phyloP scores from a whole-genome alignment of 2,888 invertebrate genomes.

The Polietes domitor region DNA sequence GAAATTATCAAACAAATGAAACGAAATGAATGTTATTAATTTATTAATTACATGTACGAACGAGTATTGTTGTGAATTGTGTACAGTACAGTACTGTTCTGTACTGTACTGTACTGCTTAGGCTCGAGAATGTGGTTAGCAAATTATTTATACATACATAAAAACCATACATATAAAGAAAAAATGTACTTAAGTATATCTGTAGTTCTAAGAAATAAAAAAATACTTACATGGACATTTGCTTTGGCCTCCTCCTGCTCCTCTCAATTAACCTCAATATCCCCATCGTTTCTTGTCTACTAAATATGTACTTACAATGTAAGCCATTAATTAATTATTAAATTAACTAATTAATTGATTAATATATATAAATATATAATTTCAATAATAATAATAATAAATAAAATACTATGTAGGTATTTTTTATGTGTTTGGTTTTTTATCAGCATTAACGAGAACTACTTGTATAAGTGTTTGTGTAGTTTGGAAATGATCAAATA shows the following conservation, averaged over 20 bases:
- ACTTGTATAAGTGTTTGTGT: constrained; percentile 46
- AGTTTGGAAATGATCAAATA: constrained; percentile 37
- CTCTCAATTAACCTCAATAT: not conserved
- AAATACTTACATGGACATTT: constrained; percentile 17
- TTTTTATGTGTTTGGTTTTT: constrained; percentile 40
- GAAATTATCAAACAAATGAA: not conserved
- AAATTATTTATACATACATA: not conserved
- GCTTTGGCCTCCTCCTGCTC: not conserved
- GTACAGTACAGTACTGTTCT: no score
- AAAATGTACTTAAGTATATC: constrained; percentile 27
- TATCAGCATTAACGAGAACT: constrained; percentile 22
- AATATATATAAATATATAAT: constrained; percentile 39
- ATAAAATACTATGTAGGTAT: constrained; percentile 34
- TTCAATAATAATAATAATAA: no score
- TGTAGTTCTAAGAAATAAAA: not conserved
- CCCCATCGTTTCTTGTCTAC: constrained; percentile 33
- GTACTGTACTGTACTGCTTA: not conserved
- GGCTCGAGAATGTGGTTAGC: not conserved
- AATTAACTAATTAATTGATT: constrained; percentile 32
- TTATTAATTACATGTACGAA: not conserved
- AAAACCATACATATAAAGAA: not conserved
- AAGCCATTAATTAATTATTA: constrained; percentile 45
- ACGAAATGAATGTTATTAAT: constrained; percentile 17
- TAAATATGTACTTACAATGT: constrained; percentile 65
- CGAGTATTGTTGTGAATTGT: not conserved